A percentile compares a stretch with the other conserved stretches of the same genome.
Conservation (phyloP, 2,113 vertebrate genomes). For the Symphodus melops region DNA sequence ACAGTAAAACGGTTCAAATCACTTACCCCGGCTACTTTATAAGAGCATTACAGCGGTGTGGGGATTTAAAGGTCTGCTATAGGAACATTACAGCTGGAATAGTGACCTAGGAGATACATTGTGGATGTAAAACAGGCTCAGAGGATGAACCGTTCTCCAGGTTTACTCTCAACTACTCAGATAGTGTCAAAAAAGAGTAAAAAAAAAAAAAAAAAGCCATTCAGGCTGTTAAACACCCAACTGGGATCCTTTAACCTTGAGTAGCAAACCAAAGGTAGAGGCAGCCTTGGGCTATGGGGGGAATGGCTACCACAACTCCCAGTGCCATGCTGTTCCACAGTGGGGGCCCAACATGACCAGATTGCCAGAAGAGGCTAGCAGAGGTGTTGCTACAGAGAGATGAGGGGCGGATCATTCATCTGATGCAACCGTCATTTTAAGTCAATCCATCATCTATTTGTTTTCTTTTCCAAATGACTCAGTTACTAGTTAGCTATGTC, state of each 20-base stretch:
- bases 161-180: constrained; percentile 25
- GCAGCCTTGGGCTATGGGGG: constrained; percentile 73
- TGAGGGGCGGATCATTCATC: constrained; percentile 57
- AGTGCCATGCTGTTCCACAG: constrained; percentile 77
- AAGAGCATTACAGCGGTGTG: constrained; percentile 60
- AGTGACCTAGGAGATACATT: constrained; percentile 34
- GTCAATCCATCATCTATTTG: constrained; percentile 62
- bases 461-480: constrained; percentile 34
- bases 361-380: constrained; percentile 67
- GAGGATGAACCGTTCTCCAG: constrained; percentile 47
- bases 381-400: constrained; percentile 54
- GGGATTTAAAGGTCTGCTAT: constrained; percentile 62
- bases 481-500: not conserved
- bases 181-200: constrained; percentile 28
- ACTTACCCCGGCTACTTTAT: constrained; percentile 72
- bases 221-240: constrained; percentile 73
- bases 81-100: constrained; percentile 49
- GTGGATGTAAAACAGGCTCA: constrained; percentile 31
- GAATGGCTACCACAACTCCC: constrained; percentile 69
- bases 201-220: constrained; percentile 17
- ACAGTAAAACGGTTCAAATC: constrained; percentile 72
- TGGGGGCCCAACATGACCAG: constrained; percentile 73
- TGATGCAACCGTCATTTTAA: constrained; percentile 53
- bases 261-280: constrained; percentile 77
- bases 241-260: constrained; percentile 84